Conservation (phyloP, 1,140 invertebrate genomes). For the Samia ricini region DNA sequence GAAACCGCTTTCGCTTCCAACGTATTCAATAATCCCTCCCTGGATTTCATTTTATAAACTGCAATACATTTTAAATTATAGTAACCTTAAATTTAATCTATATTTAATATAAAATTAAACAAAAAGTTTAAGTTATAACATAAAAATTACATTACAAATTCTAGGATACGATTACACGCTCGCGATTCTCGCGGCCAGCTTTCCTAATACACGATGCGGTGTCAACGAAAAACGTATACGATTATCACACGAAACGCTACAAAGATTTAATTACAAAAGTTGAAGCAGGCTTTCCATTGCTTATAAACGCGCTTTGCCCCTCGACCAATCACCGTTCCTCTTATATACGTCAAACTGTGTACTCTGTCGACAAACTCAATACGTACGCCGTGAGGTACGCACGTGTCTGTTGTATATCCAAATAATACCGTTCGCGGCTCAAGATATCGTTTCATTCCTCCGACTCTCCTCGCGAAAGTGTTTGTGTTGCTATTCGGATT, state of each 20-base stretch:
- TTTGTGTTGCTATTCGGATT: neutral
- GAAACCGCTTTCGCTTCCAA: neutral
- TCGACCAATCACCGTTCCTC: neutral
- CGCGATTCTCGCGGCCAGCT: neutral
- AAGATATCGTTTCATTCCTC: neutral
- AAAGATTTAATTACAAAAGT: neutral
- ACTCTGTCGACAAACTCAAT: neutral
- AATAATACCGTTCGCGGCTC: neutral
- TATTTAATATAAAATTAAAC: neutral
- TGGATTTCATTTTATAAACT: too few relatives aligned
- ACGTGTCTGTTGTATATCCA: neutral
- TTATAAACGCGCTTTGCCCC: neutral
- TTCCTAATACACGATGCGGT: neutral
- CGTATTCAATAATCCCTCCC: too few relatives aligned
- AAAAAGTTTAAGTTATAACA: neutral
- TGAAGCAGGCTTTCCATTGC: neutral
- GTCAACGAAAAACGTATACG: neutral
- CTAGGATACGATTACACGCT: neutral
- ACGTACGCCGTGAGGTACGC: neutral
- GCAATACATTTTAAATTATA: too few relatives aligned
- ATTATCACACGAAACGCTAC: neutral
- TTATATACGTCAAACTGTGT: neutral
- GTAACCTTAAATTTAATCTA: too few relatives aligned
- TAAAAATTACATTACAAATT: too few relatives aligned
- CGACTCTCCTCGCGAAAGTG: neutral